These are phyloP conservation scores for Pycnonotus jocosus DNA, from an alignment of 2,113 vertebrate genomes.

Conservation along the genomic window DNA sequence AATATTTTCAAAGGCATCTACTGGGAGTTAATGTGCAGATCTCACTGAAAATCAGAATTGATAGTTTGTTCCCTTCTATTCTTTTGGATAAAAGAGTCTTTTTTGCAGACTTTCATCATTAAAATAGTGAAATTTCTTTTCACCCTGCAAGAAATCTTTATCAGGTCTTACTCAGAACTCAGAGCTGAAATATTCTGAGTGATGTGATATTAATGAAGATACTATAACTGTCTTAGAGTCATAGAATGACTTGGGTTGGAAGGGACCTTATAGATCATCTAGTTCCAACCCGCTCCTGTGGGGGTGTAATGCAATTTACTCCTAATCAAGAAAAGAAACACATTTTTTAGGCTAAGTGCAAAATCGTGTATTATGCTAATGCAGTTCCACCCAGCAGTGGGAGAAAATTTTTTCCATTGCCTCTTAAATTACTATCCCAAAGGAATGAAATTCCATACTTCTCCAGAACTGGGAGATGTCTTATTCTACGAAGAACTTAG, in stretches of 20 bases:
- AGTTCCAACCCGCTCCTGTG: background rate
- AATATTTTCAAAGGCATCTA: background rate
- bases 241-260: background rate
- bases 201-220: background rate
- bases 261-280: background rate
- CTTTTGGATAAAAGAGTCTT: background rate
- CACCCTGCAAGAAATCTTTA: background rate
- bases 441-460: background rate
- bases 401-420: background rate
- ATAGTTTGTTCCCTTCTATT: background rate
- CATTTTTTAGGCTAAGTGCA: background rate
- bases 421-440: background rate
- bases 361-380: background rate
- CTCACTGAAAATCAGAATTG: background rate
- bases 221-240: background rate
- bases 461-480: background rate
- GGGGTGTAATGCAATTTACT: conserved; percentile 11
- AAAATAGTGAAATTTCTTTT: background rate
- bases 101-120: background rate
- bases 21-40: background rate
- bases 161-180: background rate
- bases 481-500: background rate
- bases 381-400: background rate
- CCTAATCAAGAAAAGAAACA: background rate
- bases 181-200: background rate